Conservation (phyloP, 2,797 vertebrate species). For the Galagoides demidoff region DNA sequence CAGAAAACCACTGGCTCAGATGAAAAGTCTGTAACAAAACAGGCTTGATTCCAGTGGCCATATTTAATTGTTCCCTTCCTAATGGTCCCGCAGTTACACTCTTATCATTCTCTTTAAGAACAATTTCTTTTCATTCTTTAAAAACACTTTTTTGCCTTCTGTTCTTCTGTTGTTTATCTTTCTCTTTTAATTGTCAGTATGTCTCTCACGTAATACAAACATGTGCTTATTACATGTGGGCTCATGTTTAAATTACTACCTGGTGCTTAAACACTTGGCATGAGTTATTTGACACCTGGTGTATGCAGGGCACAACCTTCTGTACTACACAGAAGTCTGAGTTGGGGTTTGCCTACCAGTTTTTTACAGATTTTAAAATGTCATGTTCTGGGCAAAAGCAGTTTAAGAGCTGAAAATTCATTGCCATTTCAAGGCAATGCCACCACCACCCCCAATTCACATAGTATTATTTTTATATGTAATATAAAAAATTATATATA, state of each 20-base stretch:
- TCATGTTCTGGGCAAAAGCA: neutral
- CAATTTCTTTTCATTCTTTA: neutral
- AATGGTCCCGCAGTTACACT: neutral
- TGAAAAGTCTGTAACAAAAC: neutral
- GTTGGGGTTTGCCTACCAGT: neutral
- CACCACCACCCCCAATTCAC: neutral
- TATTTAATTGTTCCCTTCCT: neutral
- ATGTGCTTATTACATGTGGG: neutral
- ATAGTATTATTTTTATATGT: neutral
- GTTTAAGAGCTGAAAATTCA: constrained; percentile 11
- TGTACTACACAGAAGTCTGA: neutral
- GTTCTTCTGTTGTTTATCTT: neutral
- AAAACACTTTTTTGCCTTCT: neutral
- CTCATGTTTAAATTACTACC: neutral
- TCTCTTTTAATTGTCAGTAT: neutral
- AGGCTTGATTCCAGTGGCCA: neutral
- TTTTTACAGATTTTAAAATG: constrained; percentile 12
- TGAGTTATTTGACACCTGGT: neutral
- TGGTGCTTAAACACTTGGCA: neutral
- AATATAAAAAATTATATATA: too few species aligned
- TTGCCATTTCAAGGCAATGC: neutral
- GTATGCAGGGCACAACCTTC: neutral
- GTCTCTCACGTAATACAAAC: neutral
- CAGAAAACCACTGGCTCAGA: neutral
- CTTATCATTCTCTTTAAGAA: neutral